Base-by-base conservation (phyloP, 2,797 vertebrate species). In the Urocyon cinereoargenteus region DNA sequence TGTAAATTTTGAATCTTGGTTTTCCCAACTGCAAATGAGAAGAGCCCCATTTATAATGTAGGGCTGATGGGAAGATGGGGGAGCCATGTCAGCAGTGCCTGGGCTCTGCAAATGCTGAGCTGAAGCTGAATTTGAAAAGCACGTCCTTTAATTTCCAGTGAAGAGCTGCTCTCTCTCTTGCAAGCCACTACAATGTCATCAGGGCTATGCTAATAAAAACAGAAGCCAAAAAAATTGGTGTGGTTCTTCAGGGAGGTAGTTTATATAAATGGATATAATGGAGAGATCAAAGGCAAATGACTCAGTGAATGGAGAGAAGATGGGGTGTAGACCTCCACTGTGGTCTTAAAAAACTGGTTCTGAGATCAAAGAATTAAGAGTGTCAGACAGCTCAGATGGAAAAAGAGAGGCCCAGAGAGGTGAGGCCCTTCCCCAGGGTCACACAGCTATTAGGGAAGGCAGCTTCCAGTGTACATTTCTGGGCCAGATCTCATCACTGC, bases 281-380 rank as follows among this genome's bases (percentile, higher is more conserved):
- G 49, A 15, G 61, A 66, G 84, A 68, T 14, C 51, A 70, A 51
- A 79, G 59, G 72, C 31, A 34, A 45, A 66, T 66, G 59, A 16
- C 31, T 57, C 40, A 18, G 40, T 12, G 18, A 34, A 28, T 70
- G 57, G 68, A 64, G 61, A 53, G 24, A 86, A 31, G 15, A 3
- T 31, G 15, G 45, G n/a, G 6, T 77, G 11, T 34, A 64, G 70
- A 53, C 18, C 15, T 62, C 64, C 79, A 19, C 78, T 53, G 40
- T 26, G 64, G 59, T 66, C 61, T 55, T 75, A n/a, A 31, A n/a
- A 34, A 72, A 45, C 86, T 91, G 28, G 31, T 82, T 96, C 92
- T 92, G 62, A 94, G 88, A 31, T 72, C 11, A 51, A 16, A 92
- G 92, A 90, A 22, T 19, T 14, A 70, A 89, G 93, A 84, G 15